Conservation (phyloP, 2,888 invertebrate species). For the Pseudococcus jackbeardsleyi region DNA sequence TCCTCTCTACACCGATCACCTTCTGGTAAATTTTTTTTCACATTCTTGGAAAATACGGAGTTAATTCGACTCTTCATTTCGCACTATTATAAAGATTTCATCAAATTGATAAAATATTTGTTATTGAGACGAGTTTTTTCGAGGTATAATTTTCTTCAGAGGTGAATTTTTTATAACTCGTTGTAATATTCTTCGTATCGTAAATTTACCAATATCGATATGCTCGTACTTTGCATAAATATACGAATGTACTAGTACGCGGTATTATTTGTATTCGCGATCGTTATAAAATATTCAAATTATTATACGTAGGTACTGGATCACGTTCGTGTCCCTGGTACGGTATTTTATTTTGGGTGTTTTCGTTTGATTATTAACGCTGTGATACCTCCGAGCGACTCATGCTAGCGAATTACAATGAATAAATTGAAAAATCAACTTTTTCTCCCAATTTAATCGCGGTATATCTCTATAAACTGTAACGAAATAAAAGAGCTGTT, state of each 20-base stretch:
- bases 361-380: neutral
- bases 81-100: neutral
- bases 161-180: neutral
- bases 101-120: conserved; percentile 5
- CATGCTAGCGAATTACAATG: neutral
- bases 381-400: neutral
- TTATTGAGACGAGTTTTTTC: neutral
- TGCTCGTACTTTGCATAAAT: neutral
- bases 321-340: neutral
- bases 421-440: conserved; percentile 22
- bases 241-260: neutral
- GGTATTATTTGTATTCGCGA: neutral
- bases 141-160: too few species aligned
- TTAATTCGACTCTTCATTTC: neutral
- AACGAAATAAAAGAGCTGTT: neutral
- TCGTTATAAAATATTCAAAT: conserved; percentile 17
- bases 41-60: neutral
- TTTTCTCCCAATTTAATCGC: conserved; percentile 11
- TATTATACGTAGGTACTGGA: neutral
- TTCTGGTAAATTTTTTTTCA: neutral
- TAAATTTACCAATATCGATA: neutral
- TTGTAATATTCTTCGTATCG: neutral
- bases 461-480: neutral
- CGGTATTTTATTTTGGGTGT: neutral
- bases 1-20: neutral